These are phyloP conservation scores for Dynastes tityus DNA, from an alignment of 2,888 invertebrate species.

Conservation along the genomic window DNA sequence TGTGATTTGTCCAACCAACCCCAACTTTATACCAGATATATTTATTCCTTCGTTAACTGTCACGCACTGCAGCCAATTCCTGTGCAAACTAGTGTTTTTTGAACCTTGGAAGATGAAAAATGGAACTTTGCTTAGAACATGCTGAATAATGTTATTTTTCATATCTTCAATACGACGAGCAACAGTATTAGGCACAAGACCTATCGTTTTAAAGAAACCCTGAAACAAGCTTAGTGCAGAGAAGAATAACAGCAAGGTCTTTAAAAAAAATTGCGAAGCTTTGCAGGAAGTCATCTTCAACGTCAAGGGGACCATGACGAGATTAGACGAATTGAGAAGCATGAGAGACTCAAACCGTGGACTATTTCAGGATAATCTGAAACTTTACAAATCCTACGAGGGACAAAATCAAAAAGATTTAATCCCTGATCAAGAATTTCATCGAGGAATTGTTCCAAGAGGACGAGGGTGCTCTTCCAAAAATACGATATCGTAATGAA, in stretches of 20 bases:
- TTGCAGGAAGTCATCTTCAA: constrained; percentile 10
- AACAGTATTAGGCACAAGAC: too few species aligned
- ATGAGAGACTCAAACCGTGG: constrained; percentile 3
- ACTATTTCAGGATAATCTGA: background rate
- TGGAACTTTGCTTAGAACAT: too few species aligned
- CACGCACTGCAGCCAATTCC: too few species aligned
- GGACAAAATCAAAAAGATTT: constrained; percentile 2
- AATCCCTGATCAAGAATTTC: constrained; percentile 15
- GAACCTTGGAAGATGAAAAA: too few species aligned
- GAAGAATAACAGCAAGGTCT: constrained; percentile 35
- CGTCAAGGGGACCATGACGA: constrained; percentile 17
- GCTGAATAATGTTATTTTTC: too few species aligned
- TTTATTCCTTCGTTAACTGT: too few species aligned
- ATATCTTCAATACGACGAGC: too few species aligned
- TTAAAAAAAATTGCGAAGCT: background rate
- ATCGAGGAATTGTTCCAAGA: constrained; percentile 36
- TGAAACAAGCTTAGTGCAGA: constrained; percentile 15
- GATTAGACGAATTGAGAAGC: constrained; percentile 10
- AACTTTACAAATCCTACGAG: constrained; percentile 4
- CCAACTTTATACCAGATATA: too few species aligned
- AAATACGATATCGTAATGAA: constrained; percentile 8
- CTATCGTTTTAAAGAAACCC: too few species aligned
- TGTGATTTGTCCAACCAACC: too few species aligned
- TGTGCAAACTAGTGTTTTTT: too few species aligned
- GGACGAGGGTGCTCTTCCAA: constrained; percentile 6